Base-by-base conservation (phyloP, 2,113 vertebrate species). In the Burhinus oedicnemus region DNA sequence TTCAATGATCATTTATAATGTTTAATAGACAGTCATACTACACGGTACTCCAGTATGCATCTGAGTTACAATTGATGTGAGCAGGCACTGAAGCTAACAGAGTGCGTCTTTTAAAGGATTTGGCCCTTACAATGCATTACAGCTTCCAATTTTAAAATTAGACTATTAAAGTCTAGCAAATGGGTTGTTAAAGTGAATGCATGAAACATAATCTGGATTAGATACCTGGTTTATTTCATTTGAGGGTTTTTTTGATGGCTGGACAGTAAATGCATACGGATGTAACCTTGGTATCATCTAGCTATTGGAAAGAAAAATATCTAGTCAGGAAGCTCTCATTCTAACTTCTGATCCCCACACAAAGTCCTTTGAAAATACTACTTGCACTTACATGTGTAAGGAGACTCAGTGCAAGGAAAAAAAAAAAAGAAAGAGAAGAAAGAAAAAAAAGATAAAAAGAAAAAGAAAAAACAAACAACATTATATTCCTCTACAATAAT, bases 1-100 rank as follows among this genome's bases (percentile, higher is more conserved):
- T 88, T 96, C 64, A 83, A 8, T 61, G 32, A 78, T 70, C 15
- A 68, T 49, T 96, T 70, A 58, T 25, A 79, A 83, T 3, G 2
- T 42, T 74, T 44, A 82, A 90, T 34, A 93, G 58, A 10, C 5
- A 92, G 36, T 34, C 30, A 58, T 57, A 87, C 49, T 80, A 66
- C 34, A n/a, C 3, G 11, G 58, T 62, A 42, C 38, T 83, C 38
- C 47, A 32, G 66, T 15, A 15, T 55, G 57, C 3, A 2, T 4
- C 27, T 16, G 57, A 89, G 86, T 76, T 68, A 60, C 77, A 93
- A 84, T 12, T 64, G 84, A 93, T 81, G 51, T 15, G 89, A 89
- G 58, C 91, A 97, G 79, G 79, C 91, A 90, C 70, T 70, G 92
- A 93, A 87, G 79, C 83, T 94, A 93, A 84, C 65, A 61, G 61